phyloP scores from a whole-genome alignment of 2,797 vertebrate species.

The Pseudomugil tenellus region DNA sequence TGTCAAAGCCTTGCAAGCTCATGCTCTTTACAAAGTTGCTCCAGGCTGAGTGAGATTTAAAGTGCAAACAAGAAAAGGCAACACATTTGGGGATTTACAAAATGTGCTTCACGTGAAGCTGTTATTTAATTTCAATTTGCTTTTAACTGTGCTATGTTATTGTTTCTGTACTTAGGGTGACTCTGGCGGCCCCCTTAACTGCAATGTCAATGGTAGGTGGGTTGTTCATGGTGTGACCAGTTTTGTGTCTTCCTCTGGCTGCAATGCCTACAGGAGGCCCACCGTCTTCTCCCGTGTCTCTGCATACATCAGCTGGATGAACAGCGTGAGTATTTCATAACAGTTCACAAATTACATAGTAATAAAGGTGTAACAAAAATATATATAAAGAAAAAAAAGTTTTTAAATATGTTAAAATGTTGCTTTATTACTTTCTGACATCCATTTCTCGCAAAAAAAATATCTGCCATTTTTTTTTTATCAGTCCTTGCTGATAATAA shows the following conservation, averaged over 20 bases:
- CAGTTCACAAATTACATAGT: not conserved
- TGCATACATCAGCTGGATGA: conserved; percentile 88
- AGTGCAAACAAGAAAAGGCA: not conserved
- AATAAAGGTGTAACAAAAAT: not conserved
- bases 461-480: not conserved
- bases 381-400: too few species aligned
- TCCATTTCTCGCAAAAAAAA: not conserved
- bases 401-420: too few species aligned
- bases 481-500: conserved; percentile 10
- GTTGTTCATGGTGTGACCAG: conserved; percentile 90
- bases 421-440: not conserved
- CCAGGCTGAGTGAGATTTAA: conserved; percentile 21
- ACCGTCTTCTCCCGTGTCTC: conserved; percentile 90
- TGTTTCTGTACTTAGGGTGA: conserved; percentile 81
- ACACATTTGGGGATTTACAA: not conserved
- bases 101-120: not conserved
- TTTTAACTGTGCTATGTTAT: not conserved
- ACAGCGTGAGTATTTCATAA: conserved; percentile 78
- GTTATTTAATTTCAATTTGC: not conserved
- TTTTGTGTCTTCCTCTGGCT: conserved; percentile 88
- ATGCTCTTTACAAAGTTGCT: conserved; percentile 32
- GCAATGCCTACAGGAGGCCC: conserved; percentile 84
- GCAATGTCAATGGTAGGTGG: conserved; percentile 81
- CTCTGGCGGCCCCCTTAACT: conserved; percentile 91
- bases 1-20: conserved; percentile 39